Evolutionary conservation across 2,797 vertebrate genomes (phyloP), one percentile per base, ranked within the genome.

Genomic region (Mergus octosetaceus): DNA sequence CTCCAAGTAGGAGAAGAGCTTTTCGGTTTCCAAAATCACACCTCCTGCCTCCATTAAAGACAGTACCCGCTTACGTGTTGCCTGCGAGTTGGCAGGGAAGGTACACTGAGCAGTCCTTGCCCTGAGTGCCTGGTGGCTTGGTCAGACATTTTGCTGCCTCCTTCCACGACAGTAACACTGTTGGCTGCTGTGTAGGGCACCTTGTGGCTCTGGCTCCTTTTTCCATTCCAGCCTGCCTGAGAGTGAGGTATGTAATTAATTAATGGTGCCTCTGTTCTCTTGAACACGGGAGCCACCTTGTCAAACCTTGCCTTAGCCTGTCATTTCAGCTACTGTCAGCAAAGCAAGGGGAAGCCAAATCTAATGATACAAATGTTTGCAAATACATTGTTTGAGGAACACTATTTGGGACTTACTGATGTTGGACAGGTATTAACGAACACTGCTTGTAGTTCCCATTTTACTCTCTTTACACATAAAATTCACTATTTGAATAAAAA

Each of bases 131-230:
- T 22, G n/a, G 49, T 15, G 36, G 8, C 41, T 21, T 36, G 5
- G 2, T 36, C 1, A 1, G 22, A 32, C 32, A 10, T 9, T 36
- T 36, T 6, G 4, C 56, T 5, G 5, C 56, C 54, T 27, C 62
- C 7, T 13, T n/a, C 16, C 30, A 13, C 1, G 4, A 47, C 47
- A 30, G 62, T 47, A 10, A 24, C 10, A 1, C 25, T 39, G 34
- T 18, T 49, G 56, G 16, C 39, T 49, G 39, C 39, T 56, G 1
- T 38, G 2, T 8, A 38, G 12, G 18, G 15, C 10, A 57, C 36
- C 32, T 53, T 36, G 36, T 1, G 2, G 19, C 8, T 51, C 65
- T 77, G 27, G 15, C 51, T 36, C 22, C 62, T 62, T 57, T 51
- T 49, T 38, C 32, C 14, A 5, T 51, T 77, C 38, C 36, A 65